A percentile compares a stretch with the other conserved stretches of the same genome.
These are phyloP conservation scores for Autographa gamma DNA, from an alignment of 2,888 invertebrate species.

Conservation along the genomic window DNA sequence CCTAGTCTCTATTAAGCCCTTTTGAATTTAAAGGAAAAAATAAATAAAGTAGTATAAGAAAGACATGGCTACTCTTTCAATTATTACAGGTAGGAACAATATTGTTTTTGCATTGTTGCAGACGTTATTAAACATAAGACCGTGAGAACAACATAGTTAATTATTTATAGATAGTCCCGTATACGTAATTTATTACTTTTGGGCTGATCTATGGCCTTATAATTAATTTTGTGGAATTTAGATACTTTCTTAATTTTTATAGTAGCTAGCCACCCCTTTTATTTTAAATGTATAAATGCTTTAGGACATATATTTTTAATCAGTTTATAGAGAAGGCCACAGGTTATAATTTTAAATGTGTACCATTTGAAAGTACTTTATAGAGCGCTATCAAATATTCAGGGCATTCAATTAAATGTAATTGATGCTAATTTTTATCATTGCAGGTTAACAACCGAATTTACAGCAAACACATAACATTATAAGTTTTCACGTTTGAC, in stretches of 20 bases:
- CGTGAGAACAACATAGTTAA: not conserved
- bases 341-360: not conserved
- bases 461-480: slow-evolving; percentile 14
- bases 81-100: not conserved
- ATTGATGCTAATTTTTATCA: slow-evolving; percentile 60
- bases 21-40: no score
- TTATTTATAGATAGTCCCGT: not conserved
- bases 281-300: no score
- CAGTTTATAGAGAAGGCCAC: not conserved
- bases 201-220: no score
- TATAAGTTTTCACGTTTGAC: not conserved
- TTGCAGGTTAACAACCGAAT: slow-evolving; percentile 47
- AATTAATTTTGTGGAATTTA: no score
- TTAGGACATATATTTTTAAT: no score
- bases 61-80: not conserved
- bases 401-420: slow-evolving; percentile 55
- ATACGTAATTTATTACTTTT: not conserved
- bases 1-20: no score
- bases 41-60: not conserved
- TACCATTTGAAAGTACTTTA: slow-evolving; percentile 8
- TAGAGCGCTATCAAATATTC: slow-evolving; percentile 30
- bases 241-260: no score
- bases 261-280: no score
- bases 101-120: not conserved
- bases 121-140: not conserved